Evolutionary conservation across 1,140 invertebrate genomes (phyloP).

Genomic region (Hylaeus volcanicus): DNA sequence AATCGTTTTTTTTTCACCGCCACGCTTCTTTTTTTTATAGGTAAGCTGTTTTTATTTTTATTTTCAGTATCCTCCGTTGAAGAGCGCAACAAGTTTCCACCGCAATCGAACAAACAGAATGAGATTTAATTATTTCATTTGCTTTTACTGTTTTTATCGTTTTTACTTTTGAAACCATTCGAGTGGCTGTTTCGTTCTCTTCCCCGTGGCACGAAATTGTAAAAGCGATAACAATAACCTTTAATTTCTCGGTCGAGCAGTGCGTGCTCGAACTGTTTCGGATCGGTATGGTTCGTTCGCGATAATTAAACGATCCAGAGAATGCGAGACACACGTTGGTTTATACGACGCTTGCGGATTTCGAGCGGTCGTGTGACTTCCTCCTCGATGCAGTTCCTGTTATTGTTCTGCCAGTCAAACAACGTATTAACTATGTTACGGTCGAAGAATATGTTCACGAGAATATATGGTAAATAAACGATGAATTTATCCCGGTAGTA

Average conservation of each 20-base stretch:
- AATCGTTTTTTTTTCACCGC: neutral
- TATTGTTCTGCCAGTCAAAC: neutral
- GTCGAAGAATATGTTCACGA: neutral
- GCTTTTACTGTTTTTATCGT: too few species aligned
- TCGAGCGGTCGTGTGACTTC: neutral
- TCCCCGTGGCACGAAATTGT: neutral
- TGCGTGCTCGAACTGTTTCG: neutral
- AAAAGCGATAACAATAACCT: constrained; percentile 25
- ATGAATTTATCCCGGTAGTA: neutral
- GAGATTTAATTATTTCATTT: constrained; percentile 10
- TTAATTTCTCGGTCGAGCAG: constrained; percentile 29
- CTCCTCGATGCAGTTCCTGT: neutral
- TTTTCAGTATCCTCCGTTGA: neutral
- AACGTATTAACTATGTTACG: neutral
- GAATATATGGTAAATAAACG: constrained; percentile 9
- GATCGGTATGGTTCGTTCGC: neutral
- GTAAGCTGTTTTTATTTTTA: too few species aligned
- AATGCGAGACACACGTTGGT: constrained; percentile 6
- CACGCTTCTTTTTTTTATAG: neutral
- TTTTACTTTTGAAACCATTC: neutral
- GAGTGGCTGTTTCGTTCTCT: neutral
- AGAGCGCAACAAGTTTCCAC: constrained; percentile 4
- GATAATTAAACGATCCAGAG: constrained; percentile 8
- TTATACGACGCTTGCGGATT: neutral
- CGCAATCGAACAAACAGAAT: neutral